Conservation (phyloP, 2,797 vertebrate genomes). For the Xenentodon cancila region DNA sequence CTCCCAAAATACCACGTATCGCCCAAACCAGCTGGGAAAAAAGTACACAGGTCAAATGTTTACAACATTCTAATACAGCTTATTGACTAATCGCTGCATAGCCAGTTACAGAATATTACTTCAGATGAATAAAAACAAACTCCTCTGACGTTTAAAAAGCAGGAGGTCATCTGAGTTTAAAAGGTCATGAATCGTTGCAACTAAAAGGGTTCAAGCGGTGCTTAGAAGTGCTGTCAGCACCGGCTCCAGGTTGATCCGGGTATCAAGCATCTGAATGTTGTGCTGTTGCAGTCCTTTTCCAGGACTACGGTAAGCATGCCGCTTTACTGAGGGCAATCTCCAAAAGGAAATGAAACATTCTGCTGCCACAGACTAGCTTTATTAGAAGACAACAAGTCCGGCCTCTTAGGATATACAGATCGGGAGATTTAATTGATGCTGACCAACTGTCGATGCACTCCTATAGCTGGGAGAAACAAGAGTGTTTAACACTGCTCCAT, state of each 20-base stretch:
- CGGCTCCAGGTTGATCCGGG: slow-evolving; percentile 73
- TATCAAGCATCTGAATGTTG: slow-evolving; percentile 70
- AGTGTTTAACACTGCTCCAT: slow-evolving; percentile 72
- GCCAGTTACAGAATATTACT: neutral
- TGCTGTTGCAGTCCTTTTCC: slow-evolving; percentile 67
- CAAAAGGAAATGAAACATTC: slow-evolving; percentile 82
- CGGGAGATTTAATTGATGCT: slow-evolving; percentile 80
- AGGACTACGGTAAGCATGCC: slow-evolving; percentile 73
- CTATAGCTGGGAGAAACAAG: slow-evolving; percentile 69
- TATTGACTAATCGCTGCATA: neutral
- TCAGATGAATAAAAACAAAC: slow-evolving; percentile 12
- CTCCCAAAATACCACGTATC: slow-evolving; percentile 32
- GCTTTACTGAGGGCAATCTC: slow-evolving; percentile 79
- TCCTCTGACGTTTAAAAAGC: slow-evolving; percentile 7
- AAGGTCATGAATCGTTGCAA: slow-evolving; percentile 23
- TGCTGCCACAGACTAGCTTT: slow-evolving; percentile 75
- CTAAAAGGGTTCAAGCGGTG: slow-evolving; percentile 41
- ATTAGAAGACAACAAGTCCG: slow-evolving; percentile 78
- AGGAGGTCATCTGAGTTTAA: slow-evolving; percentile 19
- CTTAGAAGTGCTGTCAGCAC: slow-evolving; percentile 47
- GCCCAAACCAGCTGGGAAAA: slow-evolving; percentile 4
- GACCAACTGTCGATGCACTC: slow-evolving; percentile 72
- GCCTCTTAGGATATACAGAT: slow-evolving; percentile 75
- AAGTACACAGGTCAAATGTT: neutral
- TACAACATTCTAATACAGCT: neutral